Percentiles rank a stretch among this genome's conserved stretches.
phyloP scores from a whole-genome alignment of 2,888 invertebrate species.

The Alentia gelatinosa region DNA sequence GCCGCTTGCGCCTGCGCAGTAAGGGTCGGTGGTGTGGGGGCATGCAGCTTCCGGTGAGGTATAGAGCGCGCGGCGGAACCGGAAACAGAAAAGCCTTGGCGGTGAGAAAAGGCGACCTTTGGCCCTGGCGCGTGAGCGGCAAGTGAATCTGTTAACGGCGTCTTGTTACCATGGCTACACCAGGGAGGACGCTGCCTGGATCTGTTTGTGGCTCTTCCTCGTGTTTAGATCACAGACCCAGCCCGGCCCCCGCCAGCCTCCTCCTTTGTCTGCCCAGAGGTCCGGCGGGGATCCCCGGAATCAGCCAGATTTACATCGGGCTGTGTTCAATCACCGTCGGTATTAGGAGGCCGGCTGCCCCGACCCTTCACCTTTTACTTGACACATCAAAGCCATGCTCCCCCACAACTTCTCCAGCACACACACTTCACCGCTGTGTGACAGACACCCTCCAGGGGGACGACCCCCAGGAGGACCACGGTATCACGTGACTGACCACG shows the following conservation, averaged over 20 bases:
- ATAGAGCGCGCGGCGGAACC: neutral
- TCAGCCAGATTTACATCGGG: neutral
- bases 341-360: neutral
- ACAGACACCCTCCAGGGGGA: neutral
- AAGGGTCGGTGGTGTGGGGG: neutral
- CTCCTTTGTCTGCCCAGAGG: neutral
- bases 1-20: neutral
- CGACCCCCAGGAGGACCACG: neutral
- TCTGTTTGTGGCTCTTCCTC: neutral
- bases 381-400: neutral
- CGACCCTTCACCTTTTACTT: neutral
- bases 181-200: neutral
- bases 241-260: neutral
- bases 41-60: neutral
- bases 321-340: neutral
- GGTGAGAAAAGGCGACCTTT: neutral
- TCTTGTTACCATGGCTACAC: neutral
- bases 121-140: neutral
- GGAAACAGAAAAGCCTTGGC: conserved; percentile 13
- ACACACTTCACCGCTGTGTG: neutral
- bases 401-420: neutral
- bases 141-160: neutral
- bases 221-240: neutral
- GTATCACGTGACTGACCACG: neutral
- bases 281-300: neutral